Base-by-base conservation (phyloP, 2,888 invertebrate genomes). In the Maniola hyperantus region DNA sequence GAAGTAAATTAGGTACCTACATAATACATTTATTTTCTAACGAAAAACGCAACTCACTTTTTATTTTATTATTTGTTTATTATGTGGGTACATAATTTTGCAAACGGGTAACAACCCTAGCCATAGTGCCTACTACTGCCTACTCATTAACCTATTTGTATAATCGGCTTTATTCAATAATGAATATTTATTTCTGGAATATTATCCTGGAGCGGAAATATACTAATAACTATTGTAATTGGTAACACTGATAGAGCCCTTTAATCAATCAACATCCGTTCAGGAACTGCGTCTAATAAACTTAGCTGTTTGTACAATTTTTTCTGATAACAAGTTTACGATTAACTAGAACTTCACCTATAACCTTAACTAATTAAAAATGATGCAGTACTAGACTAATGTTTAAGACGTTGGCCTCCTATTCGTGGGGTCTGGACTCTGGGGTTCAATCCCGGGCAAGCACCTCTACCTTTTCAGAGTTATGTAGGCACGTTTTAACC, bases 111-210 rank as follows among this genome's bases (percentile, higher is more conserved):
- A 39, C 42, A 57, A 57, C 57, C 57, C 57, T 57, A 20, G 5
- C 26, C 26, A 26, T n/a, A 26, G 26, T 26, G 26, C 26, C 4
- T 1, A 10, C 20, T 18, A 36, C 6, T 20, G 34, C 20, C 13
- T 68, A 72, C 75, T 79, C 72, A 76, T 81, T 80, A 79, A 74
- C 73, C 74, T 69, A 74, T 74, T 76, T 66, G 67, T 65, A 66
- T 55, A 58, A 72, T 71, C 64, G 72, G 68, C 70, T 72, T 67
- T 72, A 63, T 69, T 68, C 70, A 73, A 64, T 54, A 46, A 54
- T 65, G 39, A 33, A 46, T 59, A 59, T 15, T 11, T 42, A 46
- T 54, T 59, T 57, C 44, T 63, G 20, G 33, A 59, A 51, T 48
- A 50, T 61, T 60, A 57, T 54, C 53, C 59, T 48, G 46, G 15